Evolutionary conservation across 2,888 invertebrate genomes (phyloP), one percentile per base, ranked within the genome.

Genomic region (Lamellibrachia satsuma): DNA sequence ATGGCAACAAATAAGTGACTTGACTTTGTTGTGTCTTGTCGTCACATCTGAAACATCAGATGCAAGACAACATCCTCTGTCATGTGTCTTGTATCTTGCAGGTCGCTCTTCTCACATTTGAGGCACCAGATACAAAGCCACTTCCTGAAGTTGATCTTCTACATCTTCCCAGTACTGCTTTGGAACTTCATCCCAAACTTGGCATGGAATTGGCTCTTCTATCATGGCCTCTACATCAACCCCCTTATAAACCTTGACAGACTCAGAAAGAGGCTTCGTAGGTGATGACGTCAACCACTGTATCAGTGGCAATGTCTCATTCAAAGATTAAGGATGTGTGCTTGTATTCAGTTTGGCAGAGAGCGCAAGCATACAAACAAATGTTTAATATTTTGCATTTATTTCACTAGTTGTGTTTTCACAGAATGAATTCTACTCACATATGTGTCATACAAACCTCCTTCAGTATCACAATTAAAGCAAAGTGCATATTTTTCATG

Each of bases 261-360:
- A 75, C 75, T 75, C 75, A 75, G 75, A 75, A 75, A 75, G 75
- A 75, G 75, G 75, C 75, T 75, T 75, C 75, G 75, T 75, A 75
- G 75, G 75, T 75, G 75, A 75, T 75, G 75, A 75, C 75, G 3
- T 75, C 75, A 75, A 75, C 75, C 75, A 22, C 75, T n/a, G n/a
- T 75, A 75, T 75, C n/a, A n/a, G 75, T 75, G 75, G 75, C 75
- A 75, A 22, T 22, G 75, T 75, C 75, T 75, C 15, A 3, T 75
- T 75, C 1, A 75, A 75, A 75, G 75, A 11, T 75, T 75, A 75
- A 75, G 75, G 75, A 75, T 6, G 75, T 75, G 2, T 75, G 75
- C 22, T 75, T 22, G 75, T 22, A 75, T 75, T 75, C 75, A 75
- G 22, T 75, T 22, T 75, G 75, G 15, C 22, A 75, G 75, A 75